These are phyloP conservation scores for Elachura formosa DNA, from an alignment of 2,113 vertebrate genomes.

Conservation along the genomic window DNA sequence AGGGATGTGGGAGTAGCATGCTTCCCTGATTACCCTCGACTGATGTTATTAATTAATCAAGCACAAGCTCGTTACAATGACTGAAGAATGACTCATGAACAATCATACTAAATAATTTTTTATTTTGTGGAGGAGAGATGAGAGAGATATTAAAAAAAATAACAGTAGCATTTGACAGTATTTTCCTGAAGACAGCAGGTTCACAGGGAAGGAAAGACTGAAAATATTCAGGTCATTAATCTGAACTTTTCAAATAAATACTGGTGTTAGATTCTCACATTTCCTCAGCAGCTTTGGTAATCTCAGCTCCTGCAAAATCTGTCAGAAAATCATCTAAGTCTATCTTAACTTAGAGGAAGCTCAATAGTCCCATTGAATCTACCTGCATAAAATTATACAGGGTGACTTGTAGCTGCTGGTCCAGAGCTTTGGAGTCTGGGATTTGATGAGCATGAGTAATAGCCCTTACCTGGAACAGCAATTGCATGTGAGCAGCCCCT, in stretches of 20 bases:
- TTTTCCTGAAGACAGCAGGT: not conserved
- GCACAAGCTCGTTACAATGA: slow-evolving; percentile 2
- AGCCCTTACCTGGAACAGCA: not conserved
- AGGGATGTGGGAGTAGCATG: slow-evolving; percentile 4
- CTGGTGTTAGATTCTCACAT: not conserved
- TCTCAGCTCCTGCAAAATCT: not conserved
- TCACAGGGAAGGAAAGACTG: not conserved
- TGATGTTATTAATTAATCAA: slow-evolving; percentile 65
- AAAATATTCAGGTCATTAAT: not conserved
- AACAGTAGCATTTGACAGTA: not conserved
- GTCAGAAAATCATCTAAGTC: not conserved
- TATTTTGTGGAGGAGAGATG: not conserved
- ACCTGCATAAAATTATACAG: not conserved
- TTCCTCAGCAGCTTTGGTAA: not conserved
- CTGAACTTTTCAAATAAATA: not conserved
- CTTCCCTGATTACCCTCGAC: slow-evolving; percentile 16
- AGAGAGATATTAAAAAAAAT: not conserved
- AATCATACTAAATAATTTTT: not conserved
- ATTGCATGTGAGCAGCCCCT: not conserved
- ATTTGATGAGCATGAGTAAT: not conserved
- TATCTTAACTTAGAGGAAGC: not conserved
- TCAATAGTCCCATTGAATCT: not conserved
- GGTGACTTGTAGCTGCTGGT: not conserved
- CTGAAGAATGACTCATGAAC: slow-evolving; percentile 5
- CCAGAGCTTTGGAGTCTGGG: not conserved